Evolutionary conservation across 2,797 vertebrate species (phyloP), one percentile per base, ranked within the genome.

Genomic region (Pterois miles): DNA sequence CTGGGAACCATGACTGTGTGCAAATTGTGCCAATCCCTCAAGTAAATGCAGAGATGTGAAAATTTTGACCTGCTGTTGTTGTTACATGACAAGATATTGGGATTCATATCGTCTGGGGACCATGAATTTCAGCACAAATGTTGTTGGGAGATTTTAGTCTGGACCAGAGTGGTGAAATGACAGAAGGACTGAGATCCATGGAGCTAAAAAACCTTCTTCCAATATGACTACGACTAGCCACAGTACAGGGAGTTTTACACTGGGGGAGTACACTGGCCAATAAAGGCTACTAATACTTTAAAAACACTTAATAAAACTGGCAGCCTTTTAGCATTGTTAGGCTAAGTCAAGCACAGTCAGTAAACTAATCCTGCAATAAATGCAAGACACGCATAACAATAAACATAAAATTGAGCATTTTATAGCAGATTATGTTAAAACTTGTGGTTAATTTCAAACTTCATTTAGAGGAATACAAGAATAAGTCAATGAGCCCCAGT

Each of bases 351-450:
- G 50, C 58, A 58, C 36, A 48, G 9, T 34, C 13, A 22, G 10
- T 38, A 50, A 74, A 74, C 23, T 33, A 46, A 34, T n/a, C 25
- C 53, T 59, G 36, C 29, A 67, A 48, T 80, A 58, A 74, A 63
- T 31, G 14, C 22, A 3, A 31, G 8, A 36, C 16, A 57, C 9
- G 40, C 9, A 46, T 38, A n/a, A 48, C 16, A 14, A 25, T n/a
- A 23, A 12, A 60, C n/a, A 3, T 43, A 16, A 46, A 46, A 46
- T 46, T 20, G 0, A 8, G 43, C 43, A 46, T 46, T 46, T 31
- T 12, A 25, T 27, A 33, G 71, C 12, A 25, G 12, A 50, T 65
- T 46, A 38, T 36, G 1, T 40, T 23, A 33, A 64, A 9, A 27
- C 14, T 0, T 56, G 2, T 31, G 54, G 27, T 57, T 31, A 25